Conservation (phyloP, 2,888 invertebrate species). For the Acheta domesticus region DNA sequence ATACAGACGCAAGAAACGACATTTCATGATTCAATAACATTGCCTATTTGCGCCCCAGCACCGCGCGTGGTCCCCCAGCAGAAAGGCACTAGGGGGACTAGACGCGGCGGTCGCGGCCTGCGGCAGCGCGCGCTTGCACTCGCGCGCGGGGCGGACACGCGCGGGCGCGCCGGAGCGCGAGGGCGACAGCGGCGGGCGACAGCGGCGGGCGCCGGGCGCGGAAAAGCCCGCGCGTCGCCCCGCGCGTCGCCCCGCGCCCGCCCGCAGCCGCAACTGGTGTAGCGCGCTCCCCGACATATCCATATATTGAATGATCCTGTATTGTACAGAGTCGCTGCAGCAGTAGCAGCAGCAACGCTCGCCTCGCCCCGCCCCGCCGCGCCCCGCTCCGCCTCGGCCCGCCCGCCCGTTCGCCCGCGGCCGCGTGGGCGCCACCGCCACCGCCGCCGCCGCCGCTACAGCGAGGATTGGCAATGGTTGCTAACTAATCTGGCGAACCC, state of each 20-base stretch:
- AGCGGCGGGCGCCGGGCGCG: too few species aligned
- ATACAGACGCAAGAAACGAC: too few species aligned
- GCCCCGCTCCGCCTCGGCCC: not conserved
- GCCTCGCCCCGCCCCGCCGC: not conserved
- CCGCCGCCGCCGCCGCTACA: conserved; percentile 21
- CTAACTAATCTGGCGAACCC: conserved; percentile 35
- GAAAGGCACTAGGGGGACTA: too few species aligned
- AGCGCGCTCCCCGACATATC: conserved; percentile 22
- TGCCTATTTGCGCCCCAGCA: too few species aligned
- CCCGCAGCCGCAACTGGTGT: not conserved
- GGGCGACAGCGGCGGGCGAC: too few species aligned
- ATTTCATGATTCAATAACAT: too few species aligned
- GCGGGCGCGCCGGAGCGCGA: too few species aligned
- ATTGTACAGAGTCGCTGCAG: not conserved
- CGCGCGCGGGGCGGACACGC: too few species aligned
- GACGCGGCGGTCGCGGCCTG: too few species aligned
- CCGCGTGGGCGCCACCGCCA: not conserved
- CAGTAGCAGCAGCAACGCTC: not conserved
- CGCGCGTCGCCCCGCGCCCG: not conserved
- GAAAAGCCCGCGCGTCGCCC: not conserved
- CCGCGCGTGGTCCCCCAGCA: too few species aligned
- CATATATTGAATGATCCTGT: conserved; percentile 32
- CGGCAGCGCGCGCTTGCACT: too few species aligned
- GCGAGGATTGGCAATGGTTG: conserved; percentile 30
- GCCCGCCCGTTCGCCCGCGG: not conserved